Conservation (phyloP, 2,113 vertebrate genomes). For the Delphinus delphis region DNA sequence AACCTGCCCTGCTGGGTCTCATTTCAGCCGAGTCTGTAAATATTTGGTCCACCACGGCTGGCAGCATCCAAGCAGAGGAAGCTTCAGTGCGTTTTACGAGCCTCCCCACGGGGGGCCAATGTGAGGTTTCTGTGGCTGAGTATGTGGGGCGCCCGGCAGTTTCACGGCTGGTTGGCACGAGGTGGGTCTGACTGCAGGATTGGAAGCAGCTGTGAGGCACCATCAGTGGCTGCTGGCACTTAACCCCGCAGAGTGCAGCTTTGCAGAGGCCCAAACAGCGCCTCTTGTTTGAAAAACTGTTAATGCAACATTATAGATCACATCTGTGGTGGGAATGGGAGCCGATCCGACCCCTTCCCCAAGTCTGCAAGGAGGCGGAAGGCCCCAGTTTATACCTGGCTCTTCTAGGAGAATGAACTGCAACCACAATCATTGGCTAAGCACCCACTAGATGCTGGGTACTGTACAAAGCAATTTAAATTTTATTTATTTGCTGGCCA, state of each 20-base stretch:
- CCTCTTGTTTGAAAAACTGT: not conserved
- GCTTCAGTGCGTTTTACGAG: not conserved
- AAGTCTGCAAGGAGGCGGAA: not conserved
- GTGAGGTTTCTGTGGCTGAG: not conserved
- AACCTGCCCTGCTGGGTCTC: not conserved
- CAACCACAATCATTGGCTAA: not conserved
- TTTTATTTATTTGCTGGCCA: no score
- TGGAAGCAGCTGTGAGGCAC: not conserved
- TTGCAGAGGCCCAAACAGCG: not conserved
- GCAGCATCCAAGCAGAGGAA: not conserved
- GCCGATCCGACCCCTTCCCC: fast-evolving
- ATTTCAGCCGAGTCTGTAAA: slow-evolving; percentile 25
- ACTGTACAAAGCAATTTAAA: not conserved
- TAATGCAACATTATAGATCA: not conserved
- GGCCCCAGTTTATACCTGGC: not conserved
- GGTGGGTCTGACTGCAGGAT: not conserved
- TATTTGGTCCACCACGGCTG: fast-evolving
- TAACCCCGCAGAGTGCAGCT: not conserved
- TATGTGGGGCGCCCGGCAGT: not conserved
- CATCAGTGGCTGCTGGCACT: not conserved
- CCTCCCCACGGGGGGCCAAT: not conserved
- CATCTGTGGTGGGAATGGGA: not conserved
- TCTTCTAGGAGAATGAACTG: not conserved
- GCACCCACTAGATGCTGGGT: not conserved
- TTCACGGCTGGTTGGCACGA: not conserved